Conservation (phyloP, 2,113 vertebrate genomes). For the Prochilodus magdalenae region DNA sequence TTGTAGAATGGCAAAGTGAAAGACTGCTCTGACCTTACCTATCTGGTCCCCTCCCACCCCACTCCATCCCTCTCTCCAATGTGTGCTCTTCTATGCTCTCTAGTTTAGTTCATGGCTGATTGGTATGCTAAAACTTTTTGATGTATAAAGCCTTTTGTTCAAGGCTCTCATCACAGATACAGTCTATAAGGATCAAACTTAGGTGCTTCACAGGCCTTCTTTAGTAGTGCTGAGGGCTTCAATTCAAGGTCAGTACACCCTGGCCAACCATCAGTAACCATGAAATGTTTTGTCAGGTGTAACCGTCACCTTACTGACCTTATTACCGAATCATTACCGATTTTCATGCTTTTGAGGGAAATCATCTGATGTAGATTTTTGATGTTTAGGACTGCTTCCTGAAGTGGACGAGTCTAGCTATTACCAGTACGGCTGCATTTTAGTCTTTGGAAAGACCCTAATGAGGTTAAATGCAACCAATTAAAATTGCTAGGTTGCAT, state of each 20-base stretch:
- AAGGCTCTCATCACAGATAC: background rate
- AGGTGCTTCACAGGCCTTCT: background rate
- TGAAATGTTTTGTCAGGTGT: background rate
- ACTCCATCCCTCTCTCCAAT: background rate
- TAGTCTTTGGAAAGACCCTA: too few relatives aligned
- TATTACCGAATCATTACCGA: background rate
- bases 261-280: background rate
- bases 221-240: background rate
- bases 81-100: background rate
- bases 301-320: background rate
- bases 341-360: background rate
- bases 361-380: background rate
- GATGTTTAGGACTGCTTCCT: too few relatives aligned
- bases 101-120: background rate
- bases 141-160: constrained; percentile 3
- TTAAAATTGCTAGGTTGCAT: too few relatives aligned
- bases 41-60: background rate
- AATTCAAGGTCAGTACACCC: background rate
- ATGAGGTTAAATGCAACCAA: too few relatives aligned
- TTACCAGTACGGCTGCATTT: too few relatives aligned
- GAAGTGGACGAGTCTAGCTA: too few relatives aligned
- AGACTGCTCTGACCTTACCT: background rate
- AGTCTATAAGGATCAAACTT: background rate
- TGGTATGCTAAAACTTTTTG: background rate
- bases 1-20: background rate